Evolutionary conservation across 2,797 vertebrate genomes (phyloP).

Genomic region (Gymnocypris eckloni): DNA sequence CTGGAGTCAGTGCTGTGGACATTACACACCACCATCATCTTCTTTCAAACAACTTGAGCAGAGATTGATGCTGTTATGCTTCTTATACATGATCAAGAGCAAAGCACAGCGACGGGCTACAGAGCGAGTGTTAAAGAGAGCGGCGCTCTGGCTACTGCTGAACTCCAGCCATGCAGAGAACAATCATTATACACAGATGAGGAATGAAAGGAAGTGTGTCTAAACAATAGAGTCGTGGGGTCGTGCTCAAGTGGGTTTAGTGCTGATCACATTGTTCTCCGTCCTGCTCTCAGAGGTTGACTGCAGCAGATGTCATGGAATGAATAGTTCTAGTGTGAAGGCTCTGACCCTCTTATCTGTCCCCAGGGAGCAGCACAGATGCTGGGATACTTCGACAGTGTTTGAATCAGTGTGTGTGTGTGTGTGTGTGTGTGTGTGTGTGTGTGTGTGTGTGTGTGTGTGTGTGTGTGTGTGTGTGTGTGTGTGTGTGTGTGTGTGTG

Average conservation of each 20-base stretch:
- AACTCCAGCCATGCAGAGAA: constrained; percentile 44
- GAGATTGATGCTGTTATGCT: constrained; percentile 14
- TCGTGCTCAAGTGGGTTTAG: constrained; percentile 65
- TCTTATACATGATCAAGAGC: constrained; percentile 11
- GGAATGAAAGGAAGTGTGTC: constrained; percentile 28
- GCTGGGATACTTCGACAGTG: constrained; percentile 64
- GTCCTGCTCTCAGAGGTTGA: constrained; percentile 68
- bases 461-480: too few species aligned
- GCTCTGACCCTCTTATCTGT: constrained; percentile 75
- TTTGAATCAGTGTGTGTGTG: constrained; percentile 17
- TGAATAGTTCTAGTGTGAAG: constrained; percentile 73
- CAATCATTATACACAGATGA: constrained; percentile 21
- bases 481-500: too few species aligned
- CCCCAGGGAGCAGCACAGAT: constrained; percentile 74
- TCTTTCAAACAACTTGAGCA: constrained; percentile 7
- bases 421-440: background rate
- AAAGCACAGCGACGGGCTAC: background rate
- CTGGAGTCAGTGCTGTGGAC: background rate
- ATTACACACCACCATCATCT: background rate
- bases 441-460: too few species aligned
- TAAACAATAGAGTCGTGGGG: constrained; percentile 53
- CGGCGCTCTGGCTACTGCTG: background rate
- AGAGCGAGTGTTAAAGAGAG: constrained; percentile 16
- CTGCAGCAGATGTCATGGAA: constrained; percentile 75
- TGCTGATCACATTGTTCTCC: constrained; percentile 72